Conservation (phyloP, 2,888 invertebrate genomes). For the Diaphora mendica region DNA sequence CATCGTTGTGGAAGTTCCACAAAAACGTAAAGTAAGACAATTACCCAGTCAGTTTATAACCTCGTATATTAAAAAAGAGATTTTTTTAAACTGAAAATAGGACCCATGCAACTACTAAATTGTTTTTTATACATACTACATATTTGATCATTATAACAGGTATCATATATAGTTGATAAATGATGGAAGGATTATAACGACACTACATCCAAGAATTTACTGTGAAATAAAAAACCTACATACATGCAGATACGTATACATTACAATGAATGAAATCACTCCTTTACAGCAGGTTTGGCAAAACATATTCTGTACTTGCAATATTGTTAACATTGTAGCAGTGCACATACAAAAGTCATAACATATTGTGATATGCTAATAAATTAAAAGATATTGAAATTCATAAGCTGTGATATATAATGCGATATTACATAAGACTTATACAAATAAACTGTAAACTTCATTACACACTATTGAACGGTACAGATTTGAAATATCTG, state of each 20-base stretch:
- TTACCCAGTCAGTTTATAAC: too few species aligned
- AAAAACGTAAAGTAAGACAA: too few species aligned
- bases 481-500: constrained; percentile 49
- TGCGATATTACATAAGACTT: constrained; percentile 41
- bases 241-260: neutral
- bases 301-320: neutral
- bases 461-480: constrained; percentile 52
- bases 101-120: too few species aligned
- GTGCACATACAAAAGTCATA: neutral
- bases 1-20: too few species aligned
- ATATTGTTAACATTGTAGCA: neutral
- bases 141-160: neutral
- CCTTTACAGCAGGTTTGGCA: neutral
- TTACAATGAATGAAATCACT: neutral
- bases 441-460: constrained; percentile 47
- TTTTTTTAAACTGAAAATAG: too few species aligned
- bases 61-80: too few species aligned
- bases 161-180: neutral
- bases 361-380: constrained; percentile 10
- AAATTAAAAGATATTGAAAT: constrained; percentile 9
- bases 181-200: neutral
- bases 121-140: too few species aligned
- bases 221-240: neutral
- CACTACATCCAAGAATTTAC: neutral
- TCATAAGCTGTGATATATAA: constrained; percentile 7